Conservation (phyloP, 2,113 vertebrate genomes). For the Gallinago paraguaiae region DNA sequence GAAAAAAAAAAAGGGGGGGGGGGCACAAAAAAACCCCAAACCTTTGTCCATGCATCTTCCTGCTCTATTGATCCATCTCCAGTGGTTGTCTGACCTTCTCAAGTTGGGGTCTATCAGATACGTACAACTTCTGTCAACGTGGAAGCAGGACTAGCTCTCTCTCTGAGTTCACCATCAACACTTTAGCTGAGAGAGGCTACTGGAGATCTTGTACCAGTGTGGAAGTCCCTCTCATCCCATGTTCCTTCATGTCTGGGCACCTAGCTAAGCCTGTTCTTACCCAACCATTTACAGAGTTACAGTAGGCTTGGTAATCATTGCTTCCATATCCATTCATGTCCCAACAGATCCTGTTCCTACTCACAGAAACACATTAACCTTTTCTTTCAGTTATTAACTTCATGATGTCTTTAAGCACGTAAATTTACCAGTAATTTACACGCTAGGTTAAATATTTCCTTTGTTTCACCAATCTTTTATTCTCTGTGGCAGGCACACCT, state of each 20-base stretch:
- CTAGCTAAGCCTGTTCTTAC: not conserved
- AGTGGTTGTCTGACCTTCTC: not conserved
- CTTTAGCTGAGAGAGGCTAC: not conserved
- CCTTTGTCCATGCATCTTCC: not conserved
- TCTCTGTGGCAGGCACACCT: slow-evolving; percentile 86
- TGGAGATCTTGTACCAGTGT: not conserved
- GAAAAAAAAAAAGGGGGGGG: not conserved
- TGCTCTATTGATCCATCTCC: not conserved
- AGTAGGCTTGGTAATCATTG: not conserved
- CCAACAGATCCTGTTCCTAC: not conserved
- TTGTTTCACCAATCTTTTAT: not conserved
- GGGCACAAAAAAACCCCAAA: not conserved
- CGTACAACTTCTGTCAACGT: not conserved
- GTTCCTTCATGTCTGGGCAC: not conserved
- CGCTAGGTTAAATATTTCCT: not conserved
- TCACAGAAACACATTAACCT: not conserved
- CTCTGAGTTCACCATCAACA: not conserved
- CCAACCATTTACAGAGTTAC: not conserved
- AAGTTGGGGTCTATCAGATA: not conserved
- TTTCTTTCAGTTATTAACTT: not conserved
- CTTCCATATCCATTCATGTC: not conserved
- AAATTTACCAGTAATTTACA: not conserved
- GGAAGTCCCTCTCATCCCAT: not conserved
- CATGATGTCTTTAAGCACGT: not conserved
- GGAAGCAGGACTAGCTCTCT: not conserved